Evolutionary conservation across 2,113 vertebrate species (phyloP).

Genomic region (Ophthalmolycus amberensis): DNA sequence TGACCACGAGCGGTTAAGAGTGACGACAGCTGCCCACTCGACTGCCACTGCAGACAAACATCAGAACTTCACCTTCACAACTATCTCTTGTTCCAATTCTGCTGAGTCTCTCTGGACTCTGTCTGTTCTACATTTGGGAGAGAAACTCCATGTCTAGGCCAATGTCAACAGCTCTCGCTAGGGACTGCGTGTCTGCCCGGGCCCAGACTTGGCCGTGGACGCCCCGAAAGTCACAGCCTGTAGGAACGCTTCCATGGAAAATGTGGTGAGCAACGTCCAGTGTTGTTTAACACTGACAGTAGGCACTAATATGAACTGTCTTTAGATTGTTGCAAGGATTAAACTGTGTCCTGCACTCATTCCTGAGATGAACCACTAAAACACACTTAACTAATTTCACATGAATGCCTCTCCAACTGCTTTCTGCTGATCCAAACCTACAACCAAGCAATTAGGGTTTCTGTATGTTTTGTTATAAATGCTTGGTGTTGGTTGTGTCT

Average conservation of each 20-base stretch:
- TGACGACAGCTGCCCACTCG: conserved; percentile 28
- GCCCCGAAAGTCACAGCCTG: conserved; percentile 58
- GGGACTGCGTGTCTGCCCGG: conserved; percentile 34
- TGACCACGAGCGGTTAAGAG: conserved; percentile 48
- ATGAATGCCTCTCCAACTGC: background rate
- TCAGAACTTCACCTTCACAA: conserved; percentile 39
- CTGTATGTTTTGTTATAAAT: background rate
- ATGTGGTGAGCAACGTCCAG: conserved; percentile 47
- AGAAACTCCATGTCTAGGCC: conserved; percentile 65
- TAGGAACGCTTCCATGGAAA: conserved; percentile 70
- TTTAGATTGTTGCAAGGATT: background rate
- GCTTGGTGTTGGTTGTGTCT: background rate
- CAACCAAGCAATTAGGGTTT: background rate
- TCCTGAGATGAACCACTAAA: background rate
- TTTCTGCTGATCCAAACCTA: background rate
- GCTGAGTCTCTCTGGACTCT: conserved; percentile 41
- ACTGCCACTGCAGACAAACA: conserved; percentile 39
- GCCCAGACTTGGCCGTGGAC: conserved; percentile 59
- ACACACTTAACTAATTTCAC: background rate
- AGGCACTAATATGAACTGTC: background rate
- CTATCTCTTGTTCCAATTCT: conserved; percentile 56
- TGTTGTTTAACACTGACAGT: conserved; percentile 32
- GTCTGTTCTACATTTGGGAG: conserved; percentile 64
- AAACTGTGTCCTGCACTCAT: background rate
- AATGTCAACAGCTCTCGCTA: conserved; percentile 66